Evolutionary conservation across 2,797 vertebrate species (phyloP), one percentile per base, ranked within the genome.

Genomic region (Artibeus jamaicensis): DNA sequence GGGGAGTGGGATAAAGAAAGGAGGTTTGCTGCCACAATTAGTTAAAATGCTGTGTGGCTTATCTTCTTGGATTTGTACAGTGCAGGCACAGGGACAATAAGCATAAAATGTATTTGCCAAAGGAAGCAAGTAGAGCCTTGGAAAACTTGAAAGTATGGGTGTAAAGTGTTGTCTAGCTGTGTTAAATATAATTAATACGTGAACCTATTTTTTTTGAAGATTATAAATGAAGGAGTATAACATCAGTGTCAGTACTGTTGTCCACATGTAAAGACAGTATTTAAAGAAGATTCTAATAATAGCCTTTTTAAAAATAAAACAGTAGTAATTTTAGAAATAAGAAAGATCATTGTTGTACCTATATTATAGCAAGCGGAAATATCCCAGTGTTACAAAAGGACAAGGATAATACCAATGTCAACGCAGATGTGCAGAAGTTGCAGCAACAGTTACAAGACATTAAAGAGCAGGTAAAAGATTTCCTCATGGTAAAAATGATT

Each of bases 401-500:
- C 98, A 99, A 99, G 96, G 99, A 99, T 98, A 99, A 99, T 98
- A 99, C 99, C 57, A 99, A 99, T 62, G 99, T 99, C 98, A 99
- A 99, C 37, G 99, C 99, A 0, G 99, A 99, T 55, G 99, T 99
- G 24, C 99, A 99, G 97, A 99, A 99, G 96, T 98, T 99, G 53
- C 99, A 99, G 97, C 99, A 99, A 79, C 99, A 99, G 98, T 98
- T 99, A 84, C 99, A 99, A 98, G 99, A 99, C 98, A 99, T 99
- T 97, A 99, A 99, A 95, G 99, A 99, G 83, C 99, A 99, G 99
- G 99, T 99, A 97, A 70, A 22, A 37, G 32, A 86, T 94, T 68
- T 74, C 32, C 32, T 93, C 50, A 26, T 73, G 88, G 92, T 44
- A 68, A 81, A 14, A 37, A 5, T 70, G 50, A 46, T 59, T 70